A percentile compares a stretch with the other conserved stretches of the same genome.
phyloP scores from a whole-genome alignment of 2,888 invertebrate genomes.

The Caenorhabditis parvicauda region DNA sequence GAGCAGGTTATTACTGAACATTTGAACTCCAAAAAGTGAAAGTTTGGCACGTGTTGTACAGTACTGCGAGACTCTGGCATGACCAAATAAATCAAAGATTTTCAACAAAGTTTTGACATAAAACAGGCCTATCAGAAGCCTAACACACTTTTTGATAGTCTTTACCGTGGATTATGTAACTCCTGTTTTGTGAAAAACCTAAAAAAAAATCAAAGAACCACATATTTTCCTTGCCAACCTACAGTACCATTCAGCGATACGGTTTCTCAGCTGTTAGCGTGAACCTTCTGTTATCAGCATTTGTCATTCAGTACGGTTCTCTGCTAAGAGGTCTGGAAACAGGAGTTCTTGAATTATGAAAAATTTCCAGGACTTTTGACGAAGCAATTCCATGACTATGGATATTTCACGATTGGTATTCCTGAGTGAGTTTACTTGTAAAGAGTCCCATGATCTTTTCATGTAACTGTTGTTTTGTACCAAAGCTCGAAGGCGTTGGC shows the following conservation, averaged over 20 bases:
- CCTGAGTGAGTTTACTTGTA: slow-evolving; percentile 40
- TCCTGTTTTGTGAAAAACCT: background rate
- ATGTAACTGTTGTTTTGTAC: background rate
- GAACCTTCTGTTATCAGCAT: slow-evolving; percentile 79
- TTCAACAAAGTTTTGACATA: background rate
- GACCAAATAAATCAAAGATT: background rate
- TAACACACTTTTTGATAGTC: too few species aligned
- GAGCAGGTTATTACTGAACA: too few species aligned
- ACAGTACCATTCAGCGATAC: slow-evolving; percentile 68
- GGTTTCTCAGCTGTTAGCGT: slow-evolving; percentile 85
- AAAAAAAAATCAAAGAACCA: background rate
- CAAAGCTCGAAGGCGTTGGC: too few species aligned
- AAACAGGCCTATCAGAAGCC: background rate
- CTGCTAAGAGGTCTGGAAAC: too few species aligned
- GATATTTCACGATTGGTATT: slow-evolving; percentile 53
- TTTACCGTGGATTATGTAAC: background rate
- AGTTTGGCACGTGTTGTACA: background rate
- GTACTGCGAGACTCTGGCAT: too few species aligned
- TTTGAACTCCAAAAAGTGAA: too few species aligned
- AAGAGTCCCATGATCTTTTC: background rate
- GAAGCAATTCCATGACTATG: slow-evolving; percentile 45
- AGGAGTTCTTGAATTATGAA: too few species aligned
- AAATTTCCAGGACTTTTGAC: slow-evolving; percentile 63
- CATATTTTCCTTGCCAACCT: background rate
- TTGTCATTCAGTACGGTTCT: slow-evolving; percentile 78